phyloP scores from a whole-genome alignment of 2,113 vertebrate species.

The Vicugna pacos region DNA sequence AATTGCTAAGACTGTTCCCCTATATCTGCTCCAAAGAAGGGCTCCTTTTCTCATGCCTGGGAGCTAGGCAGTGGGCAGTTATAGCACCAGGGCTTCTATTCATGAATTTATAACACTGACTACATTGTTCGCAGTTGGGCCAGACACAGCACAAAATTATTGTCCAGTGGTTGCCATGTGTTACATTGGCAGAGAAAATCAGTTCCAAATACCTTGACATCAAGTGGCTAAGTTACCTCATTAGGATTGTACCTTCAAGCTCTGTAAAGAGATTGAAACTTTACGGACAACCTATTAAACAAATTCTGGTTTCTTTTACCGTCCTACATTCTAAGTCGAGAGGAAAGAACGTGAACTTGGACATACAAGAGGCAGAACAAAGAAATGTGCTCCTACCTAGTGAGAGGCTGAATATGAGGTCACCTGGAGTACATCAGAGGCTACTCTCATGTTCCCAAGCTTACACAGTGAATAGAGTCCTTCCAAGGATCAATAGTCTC shows the following conservation, averaged over 20 bases:
- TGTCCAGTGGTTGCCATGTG: neutral
- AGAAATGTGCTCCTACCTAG: neutral
- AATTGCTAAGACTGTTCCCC: constrained; percentile 48
- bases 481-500: neutral
- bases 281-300: neutral
- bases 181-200: constrained; percentile 50
- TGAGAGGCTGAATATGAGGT: neutral
- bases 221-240: constrained; percentile 33
- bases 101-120: constrained; percentile 59
- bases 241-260: neutral
- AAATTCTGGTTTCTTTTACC: constrained; percentile 43
- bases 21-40: neutral
- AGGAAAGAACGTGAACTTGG: too few relatives aligned
- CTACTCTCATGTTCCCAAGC: neutral
- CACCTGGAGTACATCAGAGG: neutral
- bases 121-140: constrained; percentile 42
- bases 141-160: neutral
- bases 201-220: constrained; percentile 48
- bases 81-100: constrained; percentile 18
- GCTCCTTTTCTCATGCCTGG: constrained; percentile 44
- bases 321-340: too few relatives aligned
- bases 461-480: neutral
- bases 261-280: constrained; percentile 5
- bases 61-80: neutral
- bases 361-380: neutral